Conservation (phyloP, 2,888 invertebrate genomes). For the Meteorus colon region DNA sequence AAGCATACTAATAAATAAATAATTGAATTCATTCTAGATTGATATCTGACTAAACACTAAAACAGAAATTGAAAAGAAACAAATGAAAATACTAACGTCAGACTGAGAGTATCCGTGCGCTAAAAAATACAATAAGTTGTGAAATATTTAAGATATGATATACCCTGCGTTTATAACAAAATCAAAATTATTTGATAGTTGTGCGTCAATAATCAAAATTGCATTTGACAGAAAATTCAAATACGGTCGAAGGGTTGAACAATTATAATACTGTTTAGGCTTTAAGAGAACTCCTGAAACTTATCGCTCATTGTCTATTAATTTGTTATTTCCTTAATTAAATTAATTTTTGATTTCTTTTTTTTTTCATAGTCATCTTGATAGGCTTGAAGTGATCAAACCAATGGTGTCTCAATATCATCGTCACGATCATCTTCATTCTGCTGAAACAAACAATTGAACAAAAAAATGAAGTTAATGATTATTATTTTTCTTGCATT, state of each 20-base stretch:
- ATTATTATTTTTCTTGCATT: too few species aligned
- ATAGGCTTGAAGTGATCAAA: conserved; percentile 50
- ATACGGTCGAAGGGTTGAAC: conserved; percentile 54
- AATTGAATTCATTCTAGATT: background rate
- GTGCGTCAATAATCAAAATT: conserved; percentile 7
- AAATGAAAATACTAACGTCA: background rate
- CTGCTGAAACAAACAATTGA: conserved; percentile 54
- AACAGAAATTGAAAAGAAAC: background rate
- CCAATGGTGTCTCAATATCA: conserved; percentile 52
- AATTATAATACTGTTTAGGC: conserved; percentile 62
- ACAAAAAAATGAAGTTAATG: conserved; percentile 27
- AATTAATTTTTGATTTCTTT: conserved; percentile 15
- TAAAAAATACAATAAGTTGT: background rate
- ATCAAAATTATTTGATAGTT: background rate
- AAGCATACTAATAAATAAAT: background rate
- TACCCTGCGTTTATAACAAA: too few species aligned
- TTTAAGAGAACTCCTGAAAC: conserved; percentile 48
- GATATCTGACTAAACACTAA: conserved; percentile 15
- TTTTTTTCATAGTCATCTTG: conserved; percentile 40
- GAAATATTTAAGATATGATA: too few species aligned
- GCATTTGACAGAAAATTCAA: conserved; percentile 33
- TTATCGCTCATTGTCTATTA: background rate
- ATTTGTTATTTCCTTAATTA: background rate
- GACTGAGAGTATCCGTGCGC: background rate
- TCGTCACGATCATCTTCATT: conserved; percentile 51